Base-by-base conservation (phyloP, 2,113 vertebrate species). In the Nestor notabilis region DNA sequence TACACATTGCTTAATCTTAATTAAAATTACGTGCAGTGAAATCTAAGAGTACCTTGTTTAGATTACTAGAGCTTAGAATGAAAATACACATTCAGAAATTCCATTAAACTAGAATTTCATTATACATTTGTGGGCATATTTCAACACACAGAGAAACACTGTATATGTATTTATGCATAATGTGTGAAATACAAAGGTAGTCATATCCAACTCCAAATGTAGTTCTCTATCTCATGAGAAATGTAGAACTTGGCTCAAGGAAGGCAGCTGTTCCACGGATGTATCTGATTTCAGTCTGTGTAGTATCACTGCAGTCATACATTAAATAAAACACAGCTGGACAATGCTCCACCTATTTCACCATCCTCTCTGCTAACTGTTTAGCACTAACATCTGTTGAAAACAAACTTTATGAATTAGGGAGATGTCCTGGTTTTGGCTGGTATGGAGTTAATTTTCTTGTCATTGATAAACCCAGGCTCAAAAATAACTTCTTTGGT, bases 261-360 rank as follows among this genome's bases (percentile, higher is more conserved):
- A 92, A 97, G 87, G 75, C 90, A 96, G 96, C 77, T 96, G 96
- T 95, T 94, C 71, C 77, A 95, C 3, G 31, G 68, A 84, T 69
- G 25, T 94, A 95, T 97, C 97, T 94, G 82, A 93, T 98, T 97
- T 96, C 95, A 96, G 91, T 71, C 97, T 98, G 90, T 21, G 27
- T 69, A 97, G 83, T 86, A 95, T 97, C 97, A 96, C 35, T 25
- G 69, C n/a, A 95, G 81, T 93, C 93, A 92, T 91, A 97, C 71
- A 74, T 91, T 89, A 97, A 94, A 97, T 84, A 97, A 96, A 96
- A 93, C 50, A 83, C 95, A 95, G 87, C 94, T 98, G 96, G 95
- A 95, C 74, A 96, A 93, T 56, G 61, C 90, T 93, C 86, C 84
- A 95, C 96, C 91, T 95, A 95, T 96, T 96, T 97, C 95, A 94